Conservation (phyloP, 2,888 invertebrate genomes). For the Melieria omissa region DNA sequence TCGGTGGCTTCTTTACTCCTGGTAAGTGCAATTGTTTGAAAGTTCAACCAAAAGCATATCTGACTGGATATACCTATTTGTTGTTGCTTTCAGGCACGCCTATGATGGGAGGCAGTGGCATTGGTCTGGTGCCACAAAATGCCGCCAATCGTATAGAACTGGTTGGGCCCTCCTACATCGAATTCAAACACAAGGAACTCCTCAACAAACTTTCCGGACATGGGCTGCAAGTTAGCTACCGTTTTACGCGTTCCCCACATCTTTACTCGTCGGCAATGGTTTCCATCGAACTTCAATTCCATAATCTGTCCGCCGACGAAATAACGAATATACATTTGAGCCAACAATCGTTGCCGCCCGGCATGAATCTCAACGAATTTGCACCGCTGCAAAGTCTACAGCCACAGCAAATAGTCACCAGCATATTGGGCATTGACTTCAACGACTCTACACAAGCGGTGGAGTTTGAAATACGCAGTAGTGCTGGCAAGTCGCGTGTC, state of each 20-base stretch:
- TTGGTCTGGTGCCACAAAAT: slow-evolving; percentile 51
- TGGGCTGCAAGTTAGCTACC: slow-evolving; percentile 74
- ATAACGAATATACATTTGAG: slow-evolving; percentile 70
- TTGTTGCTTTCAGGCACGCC: slow-evolving; percentile 51
- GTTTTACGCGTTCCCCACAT: slow-evolving; percentile 84
- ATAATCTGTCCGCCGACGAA: slow-evolving; percentile 74
- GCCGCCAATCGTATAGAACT: slow-evolving; percentile 68
- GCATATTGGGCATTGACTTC: slow-evolving; percentile 87
- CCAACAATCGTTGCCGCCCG: slow-evolving; percentile 71
- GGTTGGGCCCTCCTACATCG: slow-evolving; percentile 72
- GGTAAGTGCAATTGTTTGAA: slow-evolving; percentile 53
- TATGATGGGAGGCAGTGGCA: slow-evolving; percentile 44
- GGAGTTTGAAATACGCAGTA: slow-evolving; percentile 79
- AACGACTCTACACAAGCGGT: slow-evolving; percentile 92
- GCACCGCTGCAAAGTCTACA: slow-evolving; percentile 74
- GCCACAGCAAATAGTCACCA: slow-evolving; percentile 73
- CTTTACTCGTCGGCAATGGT: slow-evolving; percentile 85
- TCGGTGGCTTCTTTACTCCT: slow-evolving; percentile 82
- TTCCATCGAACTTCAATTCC: slow-evolving; percentile 82
- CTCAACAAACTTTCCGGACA: slow-evolving; percentile 78
- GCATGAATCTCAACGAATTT: slow-evolving; percentile 82
- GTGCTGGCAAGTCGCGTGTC: slow-evolving; percentile 72
- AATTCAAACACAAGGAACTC: slow-evolving; percentile 73
- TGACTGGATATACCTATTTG: background rate
- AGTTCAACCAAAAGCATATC: background rate